Conservation (phyloP, 2,113 vertebrate genomes). For the Prochilodus magdalenae region DNA sequence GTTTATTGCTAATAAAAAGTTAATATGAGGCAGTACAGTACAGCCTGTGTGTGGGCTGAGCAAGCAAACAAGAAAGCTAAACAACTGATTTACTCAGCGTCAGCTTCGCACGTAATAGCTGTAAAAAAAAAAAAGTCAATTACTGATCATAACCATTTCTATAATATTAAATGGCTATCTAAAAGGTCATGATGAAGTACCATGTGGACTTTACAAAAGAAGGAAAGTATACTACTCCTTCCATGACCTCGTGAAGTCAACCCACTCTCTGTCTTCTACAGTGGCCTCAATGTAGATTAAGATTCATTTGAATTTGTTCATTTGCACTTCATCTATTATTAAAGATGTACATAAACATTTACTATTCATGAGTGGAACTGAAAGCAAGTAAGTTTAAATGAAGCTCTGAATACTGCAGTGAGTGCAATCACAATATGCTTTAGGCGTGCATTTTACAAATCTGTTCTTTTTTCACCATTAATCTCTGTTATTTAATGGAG, state of each 20-base stretch:
- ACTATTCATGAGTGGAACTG: slow-evolving; percentile 43
- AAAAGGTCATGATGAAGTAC: background rate
- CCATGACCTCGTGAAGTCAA: background rate
- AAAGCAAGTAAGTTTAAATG: slow-evolving; percentile 48
- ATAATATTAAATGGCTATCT: too few species aligned
- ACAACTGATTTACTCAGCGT: too few species aligned
- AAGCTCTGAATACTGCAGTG: slow-evolving; percentile 29
- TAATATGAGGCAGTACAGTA: too few species aligned
- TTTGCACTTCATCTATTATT: slow-evolving; percentile 54
- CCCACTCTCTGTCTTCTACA: background rate
- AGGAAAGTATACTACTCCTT: background rate
- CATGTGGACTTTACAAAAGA: background rate
- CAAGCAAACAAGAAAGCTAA: too few species aligned
- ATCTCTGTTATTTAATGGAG: slow-evolving; percentile 47
- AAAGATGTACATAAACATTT: slow-evolving; percentile 46
- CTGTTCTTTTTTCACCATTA: slow-evolving; percentile 42
- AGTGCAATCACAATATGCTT: slow-evolving; percentile 25
- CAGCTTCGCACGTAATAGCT: too few species aligned
- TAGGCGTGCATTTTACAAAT: slow-evolving; percentile 39
- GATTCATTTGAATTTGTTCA: slow-evolving; percentile 29
- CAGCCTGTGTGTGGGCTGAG: too few species aligned
- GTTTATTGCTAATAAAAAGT: too few species aligned
- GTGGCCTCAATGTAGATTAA: slow-evolving; percentile 12
- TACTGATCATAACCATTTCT: too few species aligned
- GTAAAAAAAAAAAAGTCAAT: too few species aligned